Conservation (phyloP, 2,797 vertebrate species). For the Falco berigora region DNA sequence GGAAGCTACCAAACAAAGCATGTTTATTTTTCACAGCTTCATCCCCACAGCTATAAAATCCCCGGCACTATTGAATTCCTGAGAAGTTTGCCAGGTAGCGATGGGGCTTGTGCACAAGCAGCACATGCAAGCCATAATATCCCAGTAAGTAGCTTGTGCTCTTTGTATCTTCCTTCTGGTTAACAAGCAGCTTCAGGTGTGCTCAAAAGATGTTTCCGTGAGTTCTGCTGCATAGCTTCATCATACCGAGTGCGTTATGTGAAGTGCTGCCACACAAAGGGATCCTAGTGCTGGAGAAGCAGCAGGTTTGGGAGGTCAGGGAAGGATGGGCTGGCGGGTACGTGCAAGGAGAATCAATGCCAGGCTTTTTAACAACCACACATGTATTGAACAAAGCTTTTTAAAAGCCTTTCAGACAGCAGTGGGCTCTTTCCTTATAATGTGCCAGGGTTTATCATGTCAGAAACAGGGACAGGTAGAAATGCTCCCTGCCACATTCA, state of each 20-base stretch:
- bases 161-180: not conserved
- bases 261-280: not conserved
- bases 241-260: accelerated
- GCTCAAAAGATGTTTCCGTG: not conserved
- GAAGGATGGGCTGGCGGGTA: not conserved
- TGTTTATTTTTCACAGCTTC: not conserved
- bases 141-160: not conserved
- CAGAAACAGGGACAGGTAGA: not conserved
- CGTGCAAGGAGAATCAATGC: not conserved
- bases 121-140: accelerated
- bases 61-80: not conserved
- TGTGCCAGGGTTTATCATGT: not conserved
- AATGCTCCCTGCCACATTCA: accelerated
- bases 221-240: not conserved
- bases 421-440: not conserved
- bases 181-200: not conserved
- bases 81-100: not conserved
- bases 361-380: not conserved
- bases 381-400: not conserved
- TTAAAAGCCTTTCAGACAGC: not conserved
- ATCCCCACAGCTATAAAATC: not conserved
- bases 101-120: not conserved
- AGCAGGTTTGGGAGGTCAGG: accelerated
- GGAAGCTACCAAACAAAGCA: not conserved
- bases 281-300: accelerated